Percentiles rank a stretch among this genome's conserved stretches.
Conservation (phyloP, 2,888 invertebrate species). For the Zelleria hepariella region DNA sequence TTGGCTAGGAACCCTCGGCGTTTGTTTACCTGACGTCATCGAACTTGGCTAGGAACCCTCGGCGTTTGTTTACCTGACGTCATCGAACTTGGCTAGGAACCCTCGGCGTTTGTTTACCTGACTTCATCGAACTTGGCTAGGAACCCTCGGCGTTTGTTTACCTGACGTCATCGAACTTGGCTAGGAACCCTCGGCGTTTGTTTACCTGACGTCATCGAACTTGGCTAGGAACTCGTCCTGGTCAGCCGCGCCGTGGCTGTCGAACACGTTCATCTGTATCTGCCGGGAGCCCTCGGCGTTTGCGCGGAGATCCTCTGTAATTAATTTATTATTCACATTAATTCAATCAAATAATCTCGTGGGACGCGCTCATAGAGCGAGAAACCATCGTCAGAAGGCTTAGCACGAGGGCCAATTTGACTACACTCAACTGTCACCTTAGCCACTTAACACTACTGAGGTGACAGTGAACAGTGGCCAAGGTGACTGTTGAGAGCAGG, state of each 20-base stretch:
- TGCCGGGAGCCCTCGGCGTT: constrained; percentile 81
- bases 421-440: no score
- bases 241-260: constrained; percentile 91
- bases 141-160: no score
- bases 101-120: not conserved
- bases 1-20: no score
- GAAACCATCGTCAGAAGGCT: no score
- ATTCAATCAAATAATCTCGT: no score
- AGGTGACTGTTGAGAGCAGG: no score
- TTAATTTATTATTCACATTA: constrained; percentile 1
- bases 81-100: not conserved
- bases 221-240: constrained; percentile 92
- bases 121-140: not conserved
- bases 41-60: no score
- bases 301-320: constrained; percentile 73
- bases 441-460: no score
- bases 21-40: no score
- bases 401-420: no score
- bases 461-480: no score
- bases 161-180: not conserved
- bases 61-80: not conserved
- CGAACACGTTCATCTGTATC: constrained; percentile 91
- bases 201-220: constrained; percentile 89
- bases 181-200: not conserved
- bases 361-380: no score